Evolutionary conservation across 2,888 invertebrate species (phyloP), one percentile per base, ranked within the genome.

Genomic region (Caenorhabditis becei): DNA sequence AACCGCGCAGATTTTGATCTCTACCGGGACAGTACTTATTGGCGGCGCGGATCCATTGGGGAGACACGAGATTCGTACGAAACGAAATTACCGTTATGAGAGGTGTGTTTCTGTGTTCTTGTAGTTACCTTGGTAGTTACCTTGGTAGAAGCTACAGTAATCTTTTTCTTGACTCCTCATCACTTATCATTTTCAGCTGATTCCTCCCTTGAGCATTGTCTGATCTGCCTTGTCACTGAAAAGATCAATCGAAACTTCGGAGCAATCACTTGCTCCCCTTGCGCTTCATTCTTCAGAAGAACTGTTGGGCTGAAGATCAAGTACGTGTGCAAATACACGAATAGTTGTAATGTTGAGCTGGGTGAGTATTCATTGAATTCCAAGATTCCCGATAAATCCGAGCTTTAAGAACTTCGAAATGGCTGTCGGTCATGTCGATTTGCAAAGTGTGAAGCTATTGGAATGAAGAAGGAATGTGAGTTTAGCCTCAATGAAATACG

Each of bases 401-500:
- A 7, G 8, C 11, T 59, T 69, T 32, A 24, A 69, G 70, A 70
- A 10, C 49, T 70, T 20, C 58, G 58, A 24, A 59, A 59, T 47
- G 49, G 59, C 14, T 70, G 70, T n/a, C 35, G 70, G 14, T 70
- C 70, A 1, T 70, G 70, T 20, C 51, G 70, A 20, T 70, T 51
- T 44, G 37, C 59, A 11, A 70, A 70, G n/a, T 70, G 70, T 20
- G 37, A 51, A 7, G n/a, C 24, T 37, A 61, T 53, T 1, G 70
- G 70, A 35, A 70, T 70, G 70, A 59, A 28, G 20, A 51, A 61
- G 20, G 51, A 70, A 18, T 56, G 70, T 70, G 11, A 70, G 70
- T 51, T n/a, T 16, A n/a, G n/a, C 23, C 23, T 5, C 4, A 14
- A 10, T 44, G 14, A 3, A 8, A 8, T 11, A 4, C 28, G 4